Evolutionary conservation across 1,140 invertebrate species (phyloP).

Genomic region (Drosophila leontia): DNA sequence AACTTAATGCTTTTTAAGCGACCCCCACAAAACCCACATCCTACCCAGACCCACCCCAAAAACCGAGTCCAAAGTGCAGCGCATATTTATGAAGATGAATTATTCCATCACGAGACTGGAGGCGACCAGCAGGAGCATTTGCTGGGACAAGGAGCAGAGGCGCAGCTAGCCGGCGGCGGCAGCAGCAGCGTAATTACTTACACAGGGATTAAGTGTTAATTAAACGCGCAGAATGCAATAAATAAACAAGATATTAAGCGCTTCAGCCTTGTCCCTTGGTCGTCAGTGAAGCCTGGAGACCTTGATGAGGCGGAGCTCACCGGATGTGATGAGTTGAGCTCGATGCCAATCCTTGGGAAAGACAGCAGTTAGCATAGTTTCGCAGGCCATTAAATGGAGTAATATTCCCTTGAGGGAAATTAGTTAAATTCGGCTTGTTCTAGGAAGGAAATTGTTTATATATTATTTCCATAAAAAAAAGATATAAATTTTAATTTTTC

Average conservation of each 20-base stretch:
- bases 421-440: neutral
- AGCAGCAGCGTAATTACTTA: constrained; percentile 75
- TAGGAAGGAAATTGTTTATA: neutral
- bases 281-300: neutral
- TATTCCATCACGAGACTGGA: constrained; percentile 68
- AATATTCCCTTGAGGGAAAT: neutral
- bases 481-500: no score
- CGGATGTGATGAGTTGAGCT: constrained; percentile 7
- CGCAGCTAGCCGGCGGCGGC: constrained; percentile 1
- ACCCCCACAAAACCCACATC: constrained; percentile 31
- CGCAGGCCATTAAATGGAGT: neutral
- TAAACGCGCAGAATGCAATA: constrained; percentile 81
- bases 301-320: constrained; percentile 5
- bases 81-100: constrained; percentile 84
- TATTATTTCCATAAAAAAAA: neutral
- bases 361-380: constrained; percentile 1
- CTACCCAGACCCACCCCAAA: neutral
- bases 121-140: constrained; percentile 21
- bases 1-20: constrained; percentile 83
- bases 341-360: neutral
- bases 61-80: constrained; percentile 66
- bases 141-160: constrained; percentile 17
- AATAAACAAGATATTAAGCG: constrained; percentile 83
- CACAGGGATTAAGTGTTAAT: constrained; percentile 83
- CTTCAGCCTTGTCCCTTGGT: constrained; percentile 30